Percentiles rank a stretch among this genome's conserved stretches.
These are phyloP conservation scores for Cyphotilapia sp. DNA, from an alignment of 2,113 vertebrate species.

Conservation along the genomic window DNA sequence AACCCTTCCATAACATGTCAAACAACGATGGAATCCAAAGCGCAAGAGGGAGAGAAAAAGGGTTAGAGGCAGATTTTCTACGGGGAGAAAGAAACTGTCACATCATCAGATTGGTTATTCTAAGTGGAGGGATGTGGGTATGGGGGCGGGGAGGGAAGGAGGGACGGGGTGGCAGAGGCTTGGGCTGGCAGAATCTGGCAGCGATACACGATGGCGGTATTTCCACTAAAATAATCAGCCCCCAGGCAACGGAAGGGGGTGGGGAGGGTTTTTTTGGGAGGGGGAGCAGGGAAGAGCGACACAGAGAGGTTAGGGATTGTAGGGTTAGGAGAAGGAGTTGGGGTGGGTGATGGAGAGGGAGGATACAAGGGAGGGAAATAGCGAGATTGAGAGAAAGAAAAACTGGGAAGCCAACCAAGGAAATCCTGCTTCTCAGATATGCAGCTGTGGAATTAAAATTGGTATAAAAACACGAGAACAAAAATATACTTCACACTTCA, in stretches of 20 bases:
- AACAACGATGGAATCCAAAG: conserved; percentile 69
- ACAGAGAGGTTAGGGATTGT: conserved; percentile 67
- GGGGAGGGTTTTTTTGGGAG: neutral
- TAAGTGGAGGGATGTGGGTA: conserved; percentile 67
- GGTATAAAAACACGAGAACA: conserved; percentile 69
- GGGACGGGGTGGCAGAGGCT: conserved; percentile 61
- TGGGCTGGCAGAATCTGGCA: conserved; percentile 68
- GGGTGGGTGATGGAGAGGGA: conserved; percentile 33
- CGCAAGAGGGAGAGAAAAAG: conserved; percentile 57
- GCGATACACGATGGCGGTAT: conserved; percentile 57
- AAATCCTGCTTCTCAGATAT: conserved; percentile 78
- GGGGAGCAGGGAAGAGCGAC: conserved; percentile 12
- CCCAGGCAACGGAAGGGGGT: conserved; percentile 65
- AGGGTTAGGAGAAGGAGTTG: conserved; percentile 54
- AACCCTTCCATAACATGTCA: conserved; percentile 74
- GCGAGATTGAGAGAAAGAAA: conserved; percentile 56
- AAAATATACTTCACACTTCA: conserved; percentile 73
- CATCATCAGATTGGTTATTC: conserved; percentile 76
- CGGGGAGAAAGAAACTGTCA: conserved; percentile 71
- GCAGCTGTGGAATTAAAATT: conserved; percentile 78
- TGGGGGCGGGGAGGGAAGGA: conserved; percentile 47
- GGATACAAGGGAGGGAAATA: conserved; percentile 54
- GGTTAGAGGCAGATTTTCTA: conserved; percentile 72
- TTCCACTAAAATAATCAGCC: conserved; percentile 71
- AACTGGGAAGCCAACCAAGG: conserved; percentile 76